Conservation (phyloP, 2,113 vertebrate species). For the Oncorhynchus kisutch region DNA sequence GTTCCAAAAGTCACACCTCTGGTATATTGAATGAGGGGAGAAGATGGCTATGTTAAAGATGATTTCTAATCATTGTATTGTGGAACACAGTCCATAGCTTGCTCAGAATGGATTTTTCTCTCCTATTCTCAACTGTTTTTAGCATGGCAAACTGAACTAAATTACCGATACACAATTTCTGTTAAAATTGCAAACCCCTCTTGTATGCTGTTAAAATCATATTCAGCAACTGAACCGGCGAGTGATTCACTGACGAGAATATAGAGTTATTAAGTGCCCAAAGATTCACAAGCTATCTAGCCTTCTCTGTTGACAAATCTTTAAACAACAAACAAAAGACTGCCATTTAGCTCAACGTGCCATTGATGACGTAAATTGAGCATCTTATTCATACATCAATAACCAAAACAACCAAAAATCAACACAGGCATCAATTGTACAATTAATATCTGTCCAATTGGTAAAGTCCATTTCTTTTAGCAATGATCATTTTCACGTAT, state of each 20-base stretch:
- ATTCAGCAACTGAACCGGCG: slow-evolving; percentile 1
- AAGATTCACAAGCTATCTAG: background rate
- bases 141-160: background rate
- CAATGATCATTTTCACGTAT: background rate
- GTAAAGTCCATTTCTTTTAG: background rate
- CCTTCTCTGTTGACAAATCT: background rate
- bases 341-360: background rate
- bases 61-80: background rate
- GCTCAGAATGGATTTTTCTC: background rate
- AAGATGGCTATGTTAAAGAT: too few relatives aligned
- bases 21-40: too few relatives aligned
- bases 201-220: background rate
- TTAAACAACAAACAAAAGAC: background rate
- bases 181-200: background rate
- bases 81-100: background rate
- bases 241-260: background rate
- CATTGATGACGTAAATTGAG: background rate
- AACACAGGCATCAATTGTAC: too few relatives aligned
- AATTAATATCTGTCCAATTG: background rate
- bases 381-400: too few relatives aligned
- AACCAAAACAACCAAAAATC: too few relatives aligned
- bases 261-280: background rate
- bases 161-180: background rate
- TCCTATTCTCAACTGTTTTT: background rate
- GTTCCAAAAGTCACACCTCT: background rate